Conservation (phyloP, 2,888 invertebrate genomes). For the Himalopsyche kuldschensis region DNA sequence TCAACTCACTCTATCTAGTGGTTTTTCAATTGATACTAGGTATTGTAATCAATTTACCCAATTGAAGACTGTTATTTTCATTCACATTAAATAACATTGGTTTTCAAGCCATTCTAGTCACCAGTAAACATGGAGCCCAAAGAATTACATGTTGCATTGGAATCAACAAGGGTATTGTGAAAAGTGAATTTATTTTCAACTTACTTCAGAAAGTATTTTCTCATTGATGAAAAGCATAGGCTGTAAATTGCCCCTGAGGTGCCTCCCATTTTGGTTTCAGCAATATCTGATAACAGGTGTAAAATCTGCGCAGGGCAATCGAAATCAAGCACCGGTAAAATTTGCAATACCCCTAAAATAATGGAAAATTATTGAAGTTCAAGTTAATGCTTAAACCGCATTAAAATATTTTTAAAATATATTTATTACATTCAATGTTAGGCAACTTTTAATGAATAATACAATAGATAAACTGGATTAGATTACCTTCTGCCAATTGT, state of each 20-base stretch:
- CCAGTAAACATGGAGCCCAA: no score
- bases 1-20: no score
- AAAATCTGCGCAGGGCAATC: slow-evolving; percentile 53
- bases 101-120: no score
- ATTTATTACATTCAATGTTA: slow-evolving; percentile 23
- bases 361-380: not conserved
- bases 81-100: no score
- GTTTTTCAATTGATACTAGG: no score
- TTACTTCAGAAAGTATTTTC: slow-evolving; percentile 53
- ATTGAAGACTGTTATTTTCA: no score
- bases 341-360: slow-evolving; percentile 26
- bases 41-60: no score
- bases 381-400: slow-evolving; percentile 45
- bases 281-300: slow-evolving; percentile 60
- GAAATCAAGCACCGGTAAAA: not conserved
- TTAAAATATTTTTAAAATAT: slow-evolving; percentile 2
- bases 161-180: no score
- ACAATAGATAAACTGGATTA: no score
- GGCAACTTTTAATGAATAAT: no score
- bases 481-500: slow-evolving; percentile 59
- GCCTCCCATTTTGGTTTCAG: slow-evolving; percentile 75
- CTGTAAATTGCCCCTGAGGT: slow-evolving; percentile 80
- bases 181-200: not conserved
- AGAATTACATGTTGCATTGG: no score
- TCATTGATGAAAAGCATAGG: slow-evolving; percentile 70